These are phyloP conservation scores for Condylura cristata DNA, from an alignment of 2,113 vertebrate species.

Conservation along the genomic window DNA sequence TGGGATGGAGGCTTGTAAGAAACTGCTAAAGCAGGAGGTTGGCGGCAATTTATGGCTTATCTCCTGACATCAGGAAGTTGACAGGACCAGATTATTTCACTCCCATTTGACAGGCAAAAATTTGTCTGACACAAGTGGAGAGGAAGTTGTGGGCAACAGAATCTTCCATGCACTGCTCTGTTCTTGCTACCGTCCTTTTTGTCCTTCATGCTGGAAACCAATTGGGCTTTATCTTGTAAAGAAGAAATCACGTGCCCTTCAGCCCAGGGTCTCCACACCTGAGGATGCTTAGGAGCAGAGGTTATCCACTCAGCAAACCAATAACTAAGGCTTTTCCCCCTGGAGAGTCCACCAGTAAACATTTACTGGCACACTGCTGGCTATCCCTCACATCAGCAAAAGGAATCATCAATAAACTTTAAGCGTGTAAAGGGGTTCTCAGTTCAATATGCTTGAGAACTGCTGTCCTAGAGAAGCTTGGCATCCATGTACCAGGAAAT, in stretches of 20 bases:
- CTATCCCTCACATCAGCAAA: not conserved
- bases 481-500: not conserved
- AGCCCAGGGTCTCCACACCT: not conserved
- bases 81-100: not conserved
- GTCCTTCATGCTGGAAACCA: not conserved
- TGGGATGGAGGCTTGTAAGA: not conserved
- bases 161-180: not conserved
- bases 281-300: not conserved
- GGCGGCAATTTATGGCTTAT: not conserved
- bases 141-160: not conserved
- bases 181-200: too few relatives aligned
- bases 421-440: not conserved
- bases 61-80: not conserved
- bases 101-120: not conserved
- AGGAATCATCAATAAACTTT: not conserved
- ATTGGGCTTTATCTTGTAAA: not conserved
- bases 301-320: not conserved
- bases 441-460: not conserved
- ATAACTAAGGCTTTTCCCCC: not conserved
- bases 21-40: not conserved
- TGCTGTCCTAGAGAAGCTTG: not conserved
- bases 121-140: not conserved
- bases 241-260: not conserved
- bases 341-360: not conserved
- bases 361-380: not conserved